Evolutionary conservation across 2,113 vertebrate genomes (phyloP).

Genomic region (Eptatretus burgeri): DNA sequence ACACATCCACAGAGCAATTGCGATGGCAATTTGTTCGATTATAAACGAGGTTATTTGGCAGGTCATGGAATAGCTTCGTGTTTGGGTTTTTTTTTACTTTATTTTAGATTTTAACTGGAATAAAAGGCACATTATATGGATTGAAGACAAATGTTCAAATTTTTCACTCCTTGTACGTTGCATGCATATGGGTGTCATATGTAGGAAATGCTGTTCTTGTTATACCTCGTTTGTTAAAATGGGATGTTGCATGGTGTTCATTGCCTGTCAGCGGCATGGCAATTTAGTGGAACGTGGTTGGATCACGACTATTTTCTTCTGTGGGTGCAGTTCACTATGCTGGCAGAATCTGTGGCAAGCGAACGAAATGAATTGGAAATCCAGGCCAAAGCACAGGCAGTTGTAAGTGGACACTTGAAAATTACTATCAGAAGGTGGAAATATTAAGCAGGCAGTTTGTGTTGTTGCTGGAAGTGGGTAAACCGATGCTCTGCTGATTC

Average conservation of each 20-base stretch:
- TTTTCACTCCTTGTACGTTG: background rate
- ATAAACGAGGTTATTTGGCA: too few species aligned
- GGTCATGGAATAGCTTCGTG: too few species aligned
- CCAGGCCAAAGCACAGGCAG: constrained; percentile 45
- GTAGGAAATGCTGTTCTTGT: background rate
- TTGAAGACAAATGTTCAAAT: too few species aligned
- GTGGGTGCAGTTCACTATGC: constrained; percentile 43
- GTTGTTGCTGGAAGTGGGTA: background rate
- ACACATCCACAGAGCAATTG: too few species aligned
- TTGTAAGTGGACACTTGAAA: constrained; percentile 19
- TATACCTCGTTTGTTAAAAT: background rate
- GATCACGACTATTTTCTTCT: background rate
- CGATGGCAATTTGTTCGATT: too few species aligned
- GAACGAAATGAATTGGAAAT: constrained; percentile 40
- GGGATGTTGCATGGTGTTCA: background rate
- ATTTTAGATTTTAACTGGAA: too few species aligned
- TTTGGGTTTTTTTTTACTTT: too few species aligned
- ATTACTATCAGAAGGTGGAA: background rate
- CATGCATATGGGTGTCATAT: background rate
- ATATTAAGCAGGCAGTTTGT: background rate
- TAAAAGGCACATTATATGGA: too few species aligned
- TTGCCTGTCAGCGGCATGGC: background rate
- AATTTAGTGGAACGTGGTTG: background rate
- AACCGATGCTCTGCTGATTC: background rate
- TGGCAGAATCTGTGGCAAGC: constrained; percentile 47